Percentiles rank a stretch among this genome's conserved stretches.
Evolutionary conservation across 2,888 invertebrate species (phyloP).

Genomic region (Drosophila leonis): DNA sequence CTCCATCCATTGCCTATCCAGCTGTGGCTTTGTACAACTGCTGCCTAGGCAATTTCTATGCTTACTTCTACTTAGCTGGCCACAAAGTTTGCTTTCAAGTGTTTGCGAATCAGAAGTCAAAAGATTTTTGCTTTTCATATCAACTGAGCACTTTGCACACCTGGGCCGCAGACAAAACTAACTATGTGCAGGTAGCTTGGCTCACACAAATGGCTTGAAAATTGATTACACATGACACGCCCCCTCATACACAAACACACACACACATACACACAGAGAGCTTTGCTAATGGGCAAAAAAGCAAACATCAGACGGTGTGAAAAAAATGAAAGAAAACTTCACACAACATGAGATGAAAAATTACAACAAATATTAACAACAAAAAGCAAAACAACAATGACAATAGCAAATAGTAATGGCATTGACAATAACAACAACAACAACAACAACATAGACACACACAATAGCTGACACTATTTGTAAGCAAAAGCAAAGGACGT

Average conservation of each 20-base stretch:
- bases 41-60: background rate
- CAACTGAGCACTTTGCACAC: conserved; percentile 48
- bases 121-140: conserved; percentile 8
- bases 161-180: conserved; percentile 43
- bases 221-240: conserved; percentile 74
- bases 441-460: conserved; percentile 30
- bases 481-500: conserved; percentile 43
- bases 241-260: conserved; percentile 18
- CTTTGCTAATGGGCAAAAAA: conserved; percentile 73
- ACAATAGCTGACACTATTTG: conserved; percentile 58
- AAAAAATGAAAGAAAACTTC: conserved; percentile 26
- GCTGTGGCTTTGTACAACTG: background rate
- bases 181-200: conserved; percentile 19
- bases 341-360: conserved; percentile 69
- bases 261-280: conserved; percentile 1
- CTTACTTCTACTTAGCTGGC: conserved; percentile 3
- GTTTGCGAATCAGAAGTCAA: conserved; percentile 41
- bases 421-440: conserved; percentile 58
- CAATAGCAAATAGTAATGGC: conserved; percentile 75
- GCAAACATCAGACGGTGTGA: conserved; percentile 42
- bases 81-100: conserved; percentile 15
- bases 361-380: conserved; percentile 74
- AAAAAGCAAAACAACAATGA: conserved; percentile 42
- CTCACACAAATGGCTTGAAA: conserved; percentile 60
- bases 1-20: background rate